A percentile compares a stretch with the other conserved stretches of the same genome.
phyloP scores from a whole-genome alignment of 2,888 invertebrate genomes.

The Brachyptera risi region DNA sequence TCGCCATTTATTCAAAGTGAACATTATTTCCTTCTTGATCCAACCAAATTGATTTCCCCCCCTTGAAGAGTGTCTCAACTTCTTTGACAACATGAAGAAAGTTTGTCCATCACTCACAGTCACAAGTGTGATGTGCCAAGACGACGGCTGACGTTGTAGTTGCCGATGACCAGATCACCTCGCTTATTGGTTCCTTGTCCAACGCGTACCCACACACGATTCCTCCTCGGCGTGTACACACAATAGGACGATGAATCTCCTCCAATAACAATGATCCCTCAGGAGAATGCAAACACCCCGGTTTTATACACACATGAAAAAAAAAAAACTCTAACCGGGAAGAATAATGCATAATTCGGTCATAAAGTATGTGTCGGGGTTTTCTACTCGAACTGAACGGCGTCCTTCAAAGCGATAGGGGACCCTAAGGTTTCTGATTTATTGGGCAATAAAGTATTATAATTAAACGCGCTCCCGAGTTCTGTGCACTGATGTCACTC shows the following conservation, averaged over 20 bases:
- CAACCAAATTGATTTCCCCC: too few species aligned
- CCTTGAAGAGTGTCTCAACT: too few species aligned
- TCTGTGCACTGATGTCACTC: conserved; percentile 52
- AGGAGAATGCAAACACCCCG: conserved; percentile 39
- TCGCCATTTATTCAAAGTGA: too few species aligned
- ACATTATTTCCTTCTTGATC: too few species aligned
- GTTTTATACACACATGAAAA: conserved; percentile 32
- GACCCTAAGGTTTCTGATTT: conserved; percentile 53
- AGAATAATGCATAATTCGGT: conserved; percentile 55
- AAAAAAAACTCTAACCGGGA: conserved; percentile 15
- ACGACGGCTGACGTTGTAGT: too few species aligned
- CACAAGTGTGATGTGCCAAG: too few species aligned
- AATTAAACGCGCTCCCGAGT: conserved; percentile 63
- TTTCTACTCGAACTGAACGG: conserved; percentile 63
- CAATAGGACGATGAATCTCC: conserved; percentile 19
- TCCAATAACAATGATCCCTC: conserved; percentile 36
- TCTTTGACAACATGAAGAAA: too few species aligned
- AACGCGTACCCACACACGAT: too few species aligned
- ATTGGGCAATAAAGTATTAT: conserved; percentile 76
- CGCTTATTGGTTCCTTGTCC: conserved; percentile 12
- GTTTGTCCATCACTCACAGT: too few species aligned
- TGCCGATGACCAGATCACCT: too few species aligned
- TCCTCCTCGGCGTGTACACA: too few species aligned
- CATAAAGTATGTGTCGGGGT: conserved; percentile 59
- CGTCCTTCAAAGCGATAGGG: conserved; percentile 52